Evolutionary conservation across 1,140 invertebrate species (phyloP), one percentile per base, ranked within the genome.

Genomic region (Ectropis grisescens): DNA sequence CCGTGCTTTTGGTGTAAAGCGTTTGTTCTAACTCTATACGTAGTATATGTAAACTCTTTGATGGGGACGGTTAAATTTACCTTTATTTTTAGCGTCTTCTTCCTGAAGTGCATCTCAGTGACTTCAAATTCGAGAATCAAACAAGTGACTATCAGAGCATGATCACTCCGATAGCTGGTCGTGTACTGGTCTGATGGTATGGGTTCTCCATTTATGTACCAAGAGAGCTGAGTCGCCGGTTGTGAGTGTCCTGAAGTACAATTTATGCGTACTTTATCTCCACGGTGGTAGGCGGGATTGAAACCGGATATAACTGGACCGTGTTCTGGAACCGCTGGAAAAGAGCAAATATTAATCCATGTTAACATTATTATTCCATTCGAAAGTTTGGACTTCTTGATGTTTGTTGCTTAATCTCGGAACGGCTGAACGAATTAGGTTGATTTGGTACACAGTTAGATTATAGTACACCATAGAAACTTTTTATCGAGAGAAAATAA

Each of bases 141-240:
- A 1, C 85, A 84, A 0, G 87, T 85, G 2, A 85, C n/a, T n/a
- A n/a, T n/a, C n/a, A n/a, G n/a, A n/a, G n/a, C n/a, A n/a, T 89
- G 57, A 89, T 85, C 15, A 91, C 71, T 6, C 86, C 88, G 22
- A 87, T 85, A 83, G 69, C 37, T 86, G n/a, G n/a, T n/a, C n/a
- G 84, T 26, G 10, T 26, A 26, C 10, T 26, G 24, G 19, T 5
- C 19, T 29, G 82, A 70, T 11, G 89, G 43, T 25, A 83, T 72
- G 38, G 84, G 84, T 31, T 90, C 86, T 12, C 88, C 87, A 57
- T 93, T 92, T 50, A 93, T 87, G 65, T 86, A 90, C 91, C 91
- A 93, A 11, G 81, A 83, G 14, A 92, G 82, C 24, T 84, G 83
- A n/a, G 89, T 88, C 6, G 89, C 86, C 24, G 90, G 91, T 48